phyloP scores from a whole-genome alignment of 2,888 invertebrate genomes.

The Oligia strigilis region DNA sequence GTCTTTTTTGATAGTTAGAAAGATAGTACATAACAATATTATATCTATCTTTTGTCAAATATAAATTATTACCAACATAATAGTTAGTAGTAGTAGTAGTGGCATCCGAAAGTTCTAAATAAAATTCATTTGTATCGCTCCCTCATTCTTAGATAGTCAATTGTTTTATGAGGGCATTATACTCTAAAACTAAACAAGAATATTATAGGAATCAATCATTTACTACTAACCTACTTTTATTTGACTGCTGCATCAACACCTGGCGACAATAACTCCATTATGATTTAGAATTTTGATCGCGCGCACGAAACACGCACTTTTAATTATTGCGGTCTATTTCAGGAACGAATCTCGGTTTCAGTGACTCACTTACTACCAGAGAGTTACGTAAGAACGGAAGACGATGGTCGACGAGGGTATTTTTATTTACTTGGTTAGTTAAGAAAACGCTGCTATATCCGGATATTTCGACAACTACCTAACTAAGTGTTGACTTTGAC shows the following conservation, averaged over 20 bases:
- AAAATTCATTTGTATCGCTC: neutral
- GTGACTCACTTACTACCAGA: constrained; percentile 42
- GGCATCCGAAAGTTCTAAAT: neutral
- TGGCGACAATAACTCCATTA: constrained; percentile 50
- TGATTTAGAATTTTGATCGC: constrained; percentile 53
- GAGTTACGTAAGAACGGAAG: constrained; percentile 52
- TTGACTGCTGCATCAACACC: constrained; percentile 37
- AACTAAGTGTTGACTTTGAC: constrained; percentile 54
- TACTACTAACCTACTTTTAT: constrained; percentile 14
- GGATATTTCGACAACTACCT: constrained; percentile 32
- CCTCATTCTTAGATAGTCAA: neutral
- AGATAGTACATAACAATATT: no score
- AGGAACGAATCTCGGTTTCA: constrained; percentile 53
- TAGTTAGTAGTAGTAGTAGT: no score
- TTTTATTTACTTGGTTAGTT: constrained; percentile 48
- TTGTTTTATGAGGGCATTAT: constrained; percentile 7
- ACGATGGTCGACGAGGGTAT: constrained; percentile 27
- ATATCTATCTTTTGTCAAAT: no score
- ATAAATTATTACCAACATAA: no score
- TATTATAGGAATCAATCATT: neutral
- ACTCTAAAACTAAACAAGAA: neutral
- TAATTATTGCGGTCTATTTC: constrained; percentile 65
- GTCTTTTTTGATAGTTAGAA: no score
- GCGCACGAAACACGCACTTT: constrained; percentile 59
- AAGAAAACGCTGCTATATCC: constrained; percentile 46